Base-by-base conservation (phyloP, 2,113 vertebrate genomes). In the Hemiscyllium ocellatum region DNA sequence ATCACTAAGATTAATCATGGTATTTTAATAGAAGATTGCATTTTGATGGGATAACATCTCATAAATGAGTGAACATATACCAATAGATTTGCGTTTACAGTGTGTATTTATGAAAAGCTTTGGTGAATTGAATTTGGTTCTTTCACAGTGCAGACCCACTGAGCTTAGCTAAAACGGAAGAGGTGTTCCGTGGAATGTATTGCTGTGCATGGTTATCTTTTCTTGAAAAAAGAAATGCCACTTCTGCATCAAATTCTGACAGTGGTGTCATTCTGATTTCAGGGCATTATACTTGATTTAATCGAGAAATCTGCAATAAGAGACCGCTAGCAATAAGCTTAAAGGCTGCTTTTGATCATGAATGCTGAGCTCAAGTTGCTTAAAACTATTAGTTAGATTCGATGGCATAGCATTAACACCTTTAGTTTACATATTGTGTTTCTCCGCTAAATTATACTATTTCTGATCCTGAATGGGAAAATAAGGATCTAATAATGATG, bases 351-450 rank as follows among this genome's bases (percentile, higher is more conserved):
- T 12, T 94, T 42, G 37, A 94, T 33, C 24, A 52, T 72, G 93
- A 47, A 37, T 69, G 66, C 68, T 37, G 50, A 95, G 42, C 37
- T 47, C 70, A n/a, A 72, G 4, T 95, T 20, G 33, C 65, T 94
- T 95, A 72, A 72, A 95, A 15, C 68, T 95, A 94, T 94, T 24
- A 68, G 19, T 68, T 68, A 65, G n/a, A 94, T 94, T 94, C 69
- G 56, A 42, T 33, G 69, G n/a, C 50, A 70, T 8, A n/a, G 33
- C 68, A 95, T 22, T 72, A 29, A 26, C 42, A 47, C 68, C 37
- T 95, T 42, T 95, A 72, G 37, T 47, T 94, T 47, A 69, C n/a
- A 70, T 50, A 33, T 56, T 13, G 86, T 33, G 86, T 52, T 61
- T 56, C 52, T 52, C n/a, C 42, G 65, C 37, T 50, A 69, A 95